Percentiles rank a stretch among this genome's conserved stretches.
Conservation (phyloP, 1,140 invertebrate genomes). For the Odontomachus brunneus region DNA sequence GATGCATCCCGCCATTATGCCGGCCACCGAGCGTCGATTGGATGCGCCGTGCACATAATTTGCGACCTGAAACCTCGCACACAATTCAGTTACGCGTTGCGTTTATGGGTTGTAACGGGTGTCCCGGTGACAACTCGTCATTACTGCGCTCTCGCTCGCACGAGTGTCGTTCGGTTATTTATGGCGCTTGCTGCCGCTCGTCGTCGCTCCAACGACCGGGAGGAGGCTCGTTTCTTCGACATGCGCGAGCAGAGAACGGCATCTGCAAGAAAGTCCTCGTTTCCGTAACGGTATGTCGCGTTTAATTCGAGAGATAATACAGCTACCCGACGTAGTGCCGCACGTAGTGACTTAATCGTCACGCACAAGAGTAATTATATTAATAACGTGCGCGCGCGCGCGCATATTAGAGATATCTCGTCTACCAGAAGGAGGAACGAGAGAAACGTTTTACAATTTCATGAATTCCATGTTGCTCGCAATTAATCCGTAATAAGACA, state of each 20-base stretch:
- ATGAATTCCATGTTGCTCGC: no score
- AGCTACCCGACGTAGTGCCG: background rate
- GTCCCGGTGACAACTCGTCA: constrained; percentile 39
- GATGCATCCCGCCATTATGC: constrained; percentile 55
- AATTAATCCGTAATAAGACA: no score
- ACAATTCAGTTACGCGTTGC: constrained; percentile 43
- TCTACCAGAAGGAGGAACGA: no score
- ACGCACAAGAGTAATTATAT: background rate
- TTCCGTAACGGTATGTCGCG: constrained; percentile 17
- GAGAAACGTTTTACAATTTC: no score
- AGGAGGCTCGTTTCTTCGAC: background rate
- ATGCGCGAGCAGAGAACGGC: constrained; percentile 9
- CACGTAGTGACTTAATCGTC: background rate
- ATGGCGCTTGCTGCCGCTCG: background rate
- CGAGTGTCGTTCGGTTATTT: constrained; percentile 35
- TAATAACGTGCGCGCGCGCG: constrained; percentile 1
- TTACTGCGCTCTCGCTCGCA: background rate
- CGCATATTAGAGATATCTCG: no score
- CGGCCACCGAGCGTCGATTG: constrained; percentile 47
- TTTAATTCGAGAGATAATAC: constrained; percentile 5
- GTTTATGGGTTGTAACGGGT: constrained; percentile 42
- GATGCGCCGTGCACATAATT: constrained; percentile 58
- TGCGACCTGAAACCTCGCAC: constrained; percentile 51
- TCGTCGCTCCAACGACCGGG: constrained; percentile 20
- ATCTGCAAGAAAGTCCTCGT: constrained; percentile 16